Evolutionary conservation across 2,888 invertebrate species (phyloP), one percentile per base, ranked within the genome.

Genomic region (Hedychridium roseum): DNA sequence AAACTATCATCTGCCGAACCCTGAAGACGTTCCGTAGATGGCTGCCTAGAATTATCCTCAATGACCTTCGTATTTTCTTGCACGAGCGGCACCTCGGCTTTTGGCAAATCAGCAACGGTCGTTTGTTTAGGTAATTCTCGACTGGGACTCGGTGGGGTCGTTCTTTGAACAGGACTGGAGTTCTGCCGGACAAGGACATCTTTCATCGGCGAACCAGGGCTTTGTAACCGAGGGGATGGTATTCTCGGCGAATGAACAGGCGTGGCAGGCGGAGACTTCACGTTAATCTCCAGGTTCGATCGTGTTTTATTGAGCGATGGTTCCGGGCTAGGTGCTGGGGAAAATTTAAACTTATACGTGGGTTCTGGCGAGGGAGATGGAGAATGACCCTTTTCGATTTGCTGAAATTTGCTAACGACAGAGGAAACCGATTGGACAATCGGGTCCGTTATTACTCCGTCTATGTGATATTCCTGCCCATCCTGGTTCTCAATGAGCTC

Each of bases 351-450:
- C 55, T 78, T 78, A 48, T 61, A 68, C 11, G 57, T 46, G 7
- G 76, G 76, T 36, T 77, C 78, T 1, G 76, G 76, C 1, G 75
- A 76, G 1, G 68, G 60, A 0, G 73, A 70, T 0, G 77, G 74
- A 1, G 75, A 72, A 2, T 66, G 68, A 0, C 74, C 67, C 36
- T 73, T 75, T 27, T 75, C 78, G 31, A 78, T 76, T 45, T 75
- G 73, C 32, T 71, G 75, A 37, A 79, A 78, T 57, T 78, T 79
- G 43, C 74, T 77, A 12, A 79, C 78, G n/a, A 78, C 78, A 6
- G 73, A 75, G 1, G 78, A 79, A 1, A 79, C 78, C 6, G 78
- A 77, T 26, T 73, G 72, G 1, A 67, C 71, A 36, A 77, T 76
- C 0, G 74, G 57, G 1, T 78, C 77, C 2, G 71, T 73, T 15